Percentiles rank a stretch among this genome's conserved stretches.
Conservation (phyloP, 1,140 invertebrate species). For the Saxidomus purpurata region DNA sequence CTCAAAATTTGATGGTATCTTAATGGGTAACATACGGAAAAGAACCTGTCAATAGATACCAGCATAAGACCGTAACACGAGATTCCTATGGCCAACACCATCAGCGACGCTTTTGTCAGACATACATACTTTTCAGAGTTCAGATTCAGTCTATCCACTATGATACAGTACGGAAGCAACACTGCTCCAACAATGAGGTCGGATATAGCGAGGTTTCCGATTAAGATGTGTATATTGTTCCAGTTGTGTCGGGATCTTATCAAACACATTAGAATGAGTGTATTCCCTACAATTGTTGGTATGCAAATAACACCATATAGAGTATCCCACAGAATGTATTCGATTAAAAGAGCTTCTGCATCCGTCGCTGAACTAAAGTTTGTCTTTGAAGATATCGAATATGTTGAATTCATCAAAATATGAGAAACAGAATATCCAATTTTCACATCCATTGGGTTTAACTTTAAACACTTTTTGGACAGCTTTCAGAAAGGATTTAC, state of each 20-base stretch:
- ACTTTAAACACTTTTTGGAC: not conserved
- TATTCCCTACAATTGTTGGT: not conserved
- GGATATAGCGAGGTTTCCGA: conserved; percentile 54
- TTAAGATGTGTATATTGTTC: conserved; percentile 19
- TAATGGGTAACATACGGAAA: conserved; percentile 16
- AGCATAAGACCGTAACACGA: not conserved
- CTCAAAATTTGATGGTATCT: not conserved
- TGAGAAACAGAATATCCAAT: not conserved
- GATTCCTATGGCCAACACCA: conserved; percentile 21
- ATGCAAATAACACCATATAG: not conserved
- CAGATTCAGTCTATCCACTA: not conserved
- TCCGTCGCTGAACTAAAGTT: not conserved
- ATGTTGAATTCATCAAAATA: not conserved
- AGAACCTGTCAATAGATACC: conserved; percentile 40
- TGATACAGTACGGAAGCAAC: conserved; percentile 21
- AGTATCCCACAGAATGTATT: not conserved
- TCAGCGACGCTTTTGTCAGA: conserved; percentile 8
- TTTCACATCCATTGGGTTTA: not conserved
- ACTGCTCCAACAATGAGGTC: conserved; percentile 28
- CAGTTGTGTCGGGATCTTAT: not conserved
- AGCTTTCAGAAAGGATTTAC: too few species aligned
- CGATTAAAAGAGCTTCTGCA: not conserved
- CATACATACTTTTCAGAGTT: conserved; percentile 37
- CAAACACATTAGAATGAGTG: conserved; percentile 8
- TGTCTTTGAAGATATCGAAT: not conserved